phyloP scores from a whole-genome alignment of 2,113 vertebrate species.

The Eurystomus gularis region DNA sequence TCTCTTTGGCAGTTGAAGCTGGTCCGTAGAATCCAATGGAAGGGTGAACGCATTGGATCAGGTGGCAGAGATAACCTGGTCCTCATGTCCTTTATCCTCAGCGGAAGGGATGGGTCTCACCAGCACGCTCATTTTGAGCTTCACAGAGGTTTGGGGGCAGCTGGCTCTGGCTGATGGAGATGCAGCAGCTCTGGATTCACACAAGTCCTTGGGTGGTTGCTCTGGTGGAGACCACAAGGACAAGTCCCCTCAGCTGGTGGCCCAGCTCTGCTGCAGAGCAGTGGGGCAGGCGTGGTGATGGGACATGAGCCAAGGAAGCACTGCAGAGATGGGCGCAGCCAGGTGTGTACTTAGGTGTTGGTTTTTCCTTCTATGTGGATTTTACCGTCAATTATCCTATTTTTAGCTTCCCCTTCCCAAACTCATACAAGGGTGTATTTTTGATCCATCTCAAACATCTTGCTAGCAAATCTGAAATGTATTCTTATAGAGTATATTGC shows the following conservation, averaged over 20 bases:
- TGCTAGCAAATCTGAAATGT: not conserved
- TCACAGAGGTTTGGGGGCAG: rapidly evolving
- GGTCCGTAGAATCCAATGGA: not conserved
- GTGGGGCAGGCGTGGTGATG: rapidly evolving
- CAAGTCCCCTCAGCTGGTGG: too few species aligned
- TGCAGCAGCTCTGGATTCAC: not conserved
- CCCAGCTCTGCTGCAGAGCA: not conserved
- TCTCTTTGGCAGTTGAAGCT: not conserved
- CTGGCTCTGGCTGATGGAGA: rapidly evolving
- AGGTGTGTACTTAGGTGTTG: not conserved
- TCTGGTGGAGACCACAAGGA: rapidly evolving
- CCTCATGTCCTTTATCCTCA: not conserved
- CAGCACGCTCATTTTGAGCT: not conserved
- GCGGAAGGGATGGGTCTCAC: not conserved
- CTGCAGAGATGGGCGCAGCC: rapidly evolving
- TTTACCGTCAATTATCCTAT: not conserved
- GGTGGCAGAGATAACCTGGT: not conserved
- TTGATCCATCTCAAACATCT: not conserved
- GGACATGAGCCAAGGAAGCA: rapidly evolving
- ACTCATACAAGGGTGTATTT: not conserved
- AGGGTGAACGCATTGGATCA: not conserved
- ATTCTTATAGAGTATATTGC: not conserved
- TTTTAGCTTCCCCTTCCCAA: not conserved
- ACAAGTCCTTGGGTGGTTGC: rapidly evolving
- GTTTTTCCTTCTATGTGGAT: not conserved